Conservation (phyloP, 1,140 invertebrate species). For the Ruditapes philippinarum region DNA sequence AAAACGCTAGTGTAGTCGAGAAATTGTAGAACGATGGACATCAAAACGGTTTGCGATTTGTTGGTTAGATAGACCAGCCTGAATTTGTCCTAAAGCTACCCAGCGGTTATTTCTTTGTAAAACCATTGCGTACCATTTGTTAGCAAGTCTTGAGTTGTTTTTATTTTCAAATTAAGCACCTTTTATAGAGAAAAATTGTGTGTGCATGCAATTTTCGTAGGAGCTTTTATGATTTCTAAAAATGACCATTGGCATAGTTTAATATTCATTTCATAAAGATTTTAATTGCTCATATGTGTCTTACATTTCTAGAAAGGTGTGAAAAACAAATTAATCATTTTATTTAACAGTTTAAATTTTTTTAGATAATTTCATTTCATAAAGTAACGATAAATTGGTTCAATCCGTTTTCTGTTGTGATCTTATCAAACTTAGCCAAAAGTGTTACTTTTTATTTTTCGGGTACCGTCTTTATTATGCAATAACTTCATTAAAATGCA, state of each 20-base stretch:
- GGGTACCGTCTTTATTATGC: neutral
- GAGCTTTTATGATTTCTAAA: no score
- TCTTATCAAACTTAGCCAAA: neutral
- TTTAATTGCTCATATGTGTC: neutral
- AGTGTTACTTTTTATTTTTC: neutral
- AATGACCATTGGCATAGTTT: no score
- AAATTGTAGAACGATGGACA: neutral
- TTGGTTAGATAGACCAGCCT: no score
- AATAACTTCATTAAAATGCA: neutral
- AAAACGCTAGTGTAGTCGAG: neutral
- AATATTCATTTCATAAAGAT: neutral
- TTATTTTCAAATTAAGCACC: no score
- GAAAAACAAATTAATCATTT: neutral
- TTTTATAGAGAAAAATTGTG: no score
- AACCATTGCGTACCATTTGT: no score
- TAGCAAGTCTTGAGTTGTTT: no score
- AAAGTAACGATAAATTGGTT: neutral
- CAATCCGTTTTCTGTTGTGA: no score
- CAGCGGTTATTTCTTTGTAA: no score
- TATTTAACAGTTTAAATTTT: neutral
- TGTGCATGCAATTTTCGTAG: no score
- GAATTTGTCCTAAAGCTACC: no score
- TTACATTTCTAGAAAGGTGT: neutral
- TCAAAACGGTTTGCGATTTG: neutral
- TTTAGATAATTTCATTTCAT: constrained; percentile 1